Evolutionary conservation across 2,797 vertebrate species (phyloP), one percentile per base, ranked within the genome.

Genomic region (Anguilla marmorata): DNA sequence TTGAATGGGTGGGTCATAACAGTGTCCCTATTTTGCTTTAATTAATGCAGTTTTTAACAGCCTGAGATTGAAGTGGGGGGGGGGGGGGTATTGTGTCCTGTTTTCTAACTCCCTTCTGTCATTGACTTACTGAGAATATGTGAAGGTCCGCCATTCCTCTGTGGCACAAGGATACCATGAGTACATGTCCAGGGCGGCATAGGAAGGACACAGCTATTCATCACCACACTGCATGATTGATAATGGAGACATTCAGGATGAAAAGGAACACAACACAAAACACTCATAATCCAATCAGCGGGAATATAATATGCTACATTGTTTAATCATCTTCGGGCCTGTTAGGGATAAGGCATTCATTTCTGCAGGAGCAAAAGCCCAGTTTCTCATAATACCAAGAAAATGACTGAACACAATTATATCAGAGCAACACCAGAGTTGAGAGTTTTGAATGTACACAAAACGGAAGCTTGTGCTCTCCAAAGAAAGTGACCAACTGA

Each of bases 301-400:
- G 60, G 66, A 86, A 74, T 86, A 74, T 52, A 52, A 2, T 69
- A 86, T 72, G 50, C 45, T 48, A 69, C 84, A 85, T 60, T 12
- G 37, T 72, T 63, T 86, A 86, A 74, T 86, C 58, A 86, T 72
- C 24, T 11, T 4, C 33, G 45, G 33, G 33, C 21, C 58, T 86
- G 60, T 76, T 88, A 27, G 66, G 85, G 72, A 89, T 84, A 37
- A 37, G 50, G 69, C 48, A 88, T 88, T 82, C 84, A 84, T 89
- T 11, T 21, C 66, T 30, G 19, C n/a, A 7, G 66, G 24, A 27
- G 5, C 2, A 66, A 66, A 24, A 66, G 24, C 2, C 66, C n/a
- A 9, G 66, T 72, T 72, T n/a, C 66, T 21, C 16, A 63, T 63
- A 2, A 63, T 63, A 63, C 58, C 14, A 4, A 19, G 58, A 63